Conservation (phyloP, 1,140 invertebrate genomes). For the Bombus confusus region DNA sequence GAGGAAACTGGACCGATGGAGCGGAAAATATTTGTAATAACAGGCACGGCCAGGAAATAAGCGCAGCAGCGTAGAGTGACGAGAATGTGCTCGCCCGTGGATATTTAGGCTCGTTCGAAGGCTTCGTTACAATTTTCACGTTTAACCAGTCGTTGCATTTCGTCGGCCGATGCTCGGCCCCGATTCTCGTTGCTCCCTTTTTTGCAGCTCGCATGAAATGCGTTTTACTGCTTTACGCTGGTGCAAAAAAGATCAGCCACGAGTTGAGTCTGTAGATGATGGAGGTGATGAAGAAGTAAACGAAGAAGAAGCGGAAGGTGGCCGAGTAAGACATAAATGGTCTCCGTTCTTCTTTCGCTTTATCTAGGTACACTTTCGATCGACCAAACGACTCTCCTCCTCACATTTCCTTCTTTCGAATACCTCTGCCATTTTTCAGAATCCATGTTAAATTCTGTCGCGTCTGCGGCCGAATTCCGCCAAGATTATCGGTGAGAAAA, state of each 20-base stretch:
- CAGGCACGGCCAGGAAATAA: not conserved
- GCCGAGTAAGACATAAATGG: constrained; percentile 64
- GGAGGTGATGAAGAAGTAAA: constrained; percentile 67
- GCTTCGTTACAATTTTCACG: constrained; percentile 60
- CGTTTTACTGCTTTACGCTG: constrained; percentile 64
- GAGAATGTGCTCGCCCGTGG: not conserved
- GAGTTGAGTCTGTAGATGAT: constrained; percentile 55
- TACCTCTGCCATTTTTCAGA: no score
- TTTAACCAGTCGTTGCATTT: constrained; percentile 58
- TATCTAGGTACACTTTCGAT: constrained; percentile 30
- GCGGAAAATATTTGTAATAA: not conserved
- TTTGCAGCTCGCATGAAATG: constrained; percentile 62
- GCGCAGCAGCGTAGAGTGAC: no score
- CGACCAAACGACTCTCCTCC: not conserved
- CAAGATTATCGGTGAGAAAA: no score
- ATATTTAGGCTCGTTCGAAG: not conserved
- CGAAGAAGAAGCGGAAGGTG: constrained; percentile 60
- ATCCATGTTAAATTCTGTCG: no score
- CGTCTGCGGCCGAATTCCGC: no score
- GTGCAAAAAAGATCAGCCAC: constrained; percentile 54
- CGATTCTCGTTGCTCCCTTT: constrained; percentile 47
- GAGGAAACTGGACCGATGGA: no score
- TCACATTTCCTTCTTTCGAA: no score
- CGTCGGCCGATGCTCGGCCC: constrained; percentile 31
- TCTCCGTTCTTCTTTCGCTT: constrained; percentile 41